Conservation (phyloP, 1,140 invertebrate genomes). For the Drosophila arawakana region DNA sequence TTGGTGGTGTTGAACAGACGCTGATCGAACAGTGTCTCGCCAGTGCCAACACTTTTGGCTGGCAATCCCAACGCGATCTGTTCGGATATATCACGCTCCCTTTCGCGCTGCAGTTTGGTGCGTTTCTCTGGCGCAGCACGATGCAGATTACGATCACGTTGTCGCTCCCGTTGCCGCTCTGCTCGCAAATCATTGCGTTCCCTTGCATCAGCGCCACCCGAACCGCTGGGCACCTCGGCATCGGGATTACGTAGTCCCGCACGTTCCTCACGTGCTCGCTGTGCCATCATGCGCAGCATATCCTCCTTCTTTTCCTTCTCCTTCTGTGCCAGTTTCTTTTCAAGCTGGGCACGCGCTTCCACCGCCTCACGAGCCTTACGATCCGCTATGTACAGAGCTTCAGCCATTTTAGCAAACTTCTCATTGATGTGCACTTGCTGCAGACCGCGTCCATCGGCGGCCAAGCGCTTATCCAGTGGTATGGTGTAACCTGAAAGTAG, state of each 20-base stretch:
- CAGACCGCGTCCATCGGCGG: conserved; percentile 98
- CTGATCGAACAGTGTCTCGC: conserved; percentile 97
- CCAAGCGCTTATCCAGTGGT: conserved; percentile 98
- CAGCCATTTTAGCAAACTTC: conserved; percentile 99
- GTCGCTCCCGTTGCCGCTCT: conserved; percentile 96
- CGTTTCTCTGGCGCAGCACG: conserved; percentile 97
- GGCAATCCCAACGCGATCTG: conserved; percentile 99
- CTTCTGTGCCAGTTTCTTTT: conserved; percentile 98
- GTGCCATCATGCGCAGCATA: conserved; percentile 95
- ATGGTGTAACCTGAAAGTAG: conserved; percentile 92
- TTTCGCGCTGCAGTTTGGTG: conserved; percentile 94
- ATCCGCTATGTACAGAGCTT: conserved; percentile 99
- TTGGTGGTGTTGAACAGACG: conserved; percentile 97
- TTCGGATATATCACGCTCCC: conserved; percentile 99
- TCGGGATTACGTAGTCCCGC: conserved; percentile 87
- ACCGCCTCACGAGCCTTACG: conserved; percentile 98
- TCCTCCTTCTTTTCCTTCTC: conserved; percentile 99
- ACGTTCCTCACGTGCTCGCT: conserved; percentile 97
- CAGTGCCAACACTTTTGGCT: conserved; percentile 90
- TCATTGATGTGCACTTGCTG: conserved; percentile 99
- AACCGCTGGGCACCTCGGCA: conserved; percentile 85
- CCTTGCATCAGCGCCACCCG: conserved; percentile 89
- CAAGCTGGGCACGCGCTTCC: conserved; percentile 97
- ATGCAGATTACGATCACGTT: conserved; percentile 96
- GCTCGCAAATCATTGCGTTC: conserved; percentile 96